phyloP scores from a whole-genome alignment of 1,140 invertebrate genomes.

The Cotesia chilonis region DNA sequence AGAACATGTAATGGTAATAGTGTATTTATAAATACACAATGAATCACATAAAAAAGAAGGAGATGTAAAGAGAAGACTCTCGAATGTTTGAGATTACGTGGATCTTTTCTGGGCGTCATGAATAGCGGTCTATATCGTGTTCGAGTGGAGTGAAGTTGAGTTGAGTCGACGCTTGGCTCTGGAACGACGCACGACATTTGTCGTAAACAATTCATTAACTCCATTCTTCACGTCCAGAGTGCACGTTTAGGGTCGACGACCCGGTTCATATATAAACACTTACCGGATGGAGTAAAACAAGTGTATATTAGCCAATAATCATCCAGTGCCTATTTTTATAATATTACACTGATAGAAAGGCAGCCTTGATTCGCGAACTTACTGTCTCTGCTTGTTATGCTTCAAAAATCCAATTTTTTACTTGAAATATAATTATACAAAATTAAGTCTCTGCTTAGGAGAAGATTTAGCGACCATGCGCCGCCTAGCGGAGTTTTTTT shows the following conservation, averaged over 20 bases:
- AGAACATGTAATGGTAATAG: too few relatives aligned
- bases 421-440: too few relatives aligned
- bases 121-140: constrained; percentile 28
- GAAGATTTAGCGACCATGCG: too few relatives aligned
- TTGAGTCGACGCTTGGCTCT: constrained; percentile 22
- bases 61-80: neutral
- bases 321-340: too few relatives aligned
- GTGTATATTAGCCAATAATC: constrained; percentile 10
- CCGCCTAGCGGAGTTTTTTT: too few relatives aligned
- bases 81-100: constrained; percentile 9
- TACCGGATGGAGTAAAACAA: constrained; percentile 9
- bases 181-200: constrained; percentile 28
- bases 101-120: constrained; percentile 29
- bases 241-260: constrained; percentile 26
- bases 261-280: neutral
- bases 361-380: too few relatives aligned
- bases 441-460: too few relatives aligned
- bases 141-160: neutral
- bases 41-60: neutral
- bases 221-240: constrained; percentile 33
- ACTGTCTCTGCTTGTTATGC: too few relatives aligned
- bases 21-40: neutral
- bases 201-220: constrained; percentile 40
- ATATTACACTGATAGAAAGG: too few relatives aligned
- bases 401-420: too few relatives aligned